These are phyloP conservation scores for Odocoileus hemionus DNA, from an alignment of 2,113 vertebrate species.

Conservation along the genomic window DNA sequence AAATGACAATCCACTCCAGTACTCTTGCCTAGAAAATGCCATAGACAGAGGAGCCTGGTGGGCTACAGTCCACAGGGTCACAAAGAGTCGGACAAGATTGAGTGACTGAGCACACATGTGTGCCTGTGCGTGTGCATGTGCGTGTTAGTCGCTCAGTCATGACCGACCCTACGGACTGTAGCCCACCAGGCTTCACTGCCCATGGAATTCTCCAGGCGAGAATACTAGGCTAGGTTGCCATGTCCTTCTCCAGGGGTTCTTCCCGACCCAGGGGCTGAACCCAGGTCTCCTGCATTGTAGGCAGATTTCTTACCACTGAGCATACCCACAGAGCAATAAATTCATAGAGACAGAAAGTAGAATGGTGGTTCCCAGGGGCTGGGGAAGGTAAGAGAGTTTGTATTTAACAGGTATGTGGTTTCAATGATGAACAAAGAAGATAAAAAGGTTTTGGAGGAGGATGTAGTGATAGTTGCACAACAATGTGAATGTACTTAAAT, in stretches of 20 bases:
- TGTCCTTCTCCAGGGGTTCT: not conserved
- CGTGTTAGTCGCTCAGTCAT: rapidly evolving
- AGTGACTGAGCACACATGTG: not conserved
- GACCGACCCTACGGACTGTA: not conserved
- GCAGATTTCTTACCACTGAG: not conserved
- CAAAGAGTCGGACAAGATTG: not conserved
- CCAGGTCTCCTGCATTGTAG: not conserved
- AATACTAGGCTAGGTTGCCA: not conserved
- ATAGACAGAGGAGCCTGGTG: not conserved
- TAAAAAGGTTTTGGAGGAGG: not conserved
- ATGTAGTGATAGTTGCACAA: rapidly evolving
- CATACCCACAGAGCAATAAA: not conserved
- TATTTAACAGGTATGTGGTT: not conserved
- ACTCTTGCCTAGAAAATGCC: not conserved
- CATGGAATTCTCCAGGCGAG: not conserved
- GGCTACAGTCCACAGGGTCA: not conserved
- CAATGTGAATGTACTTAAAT: no score
- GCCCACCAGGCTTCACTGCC: not conserved
- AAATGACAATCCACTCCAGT: not conserved
- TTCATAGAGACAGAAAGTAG: not conserved
- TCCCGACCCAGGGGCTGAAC: not conserved
- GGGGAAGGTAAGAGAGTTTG: no score
- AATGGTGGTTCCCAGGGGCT: not conserved
- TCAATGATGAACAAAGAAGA: not conserved
- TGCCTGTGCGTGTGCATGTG: no score